Conservation (phyloP, 2,113 vertebrate species). For the Cephalopholis sonnerati region DNA sequence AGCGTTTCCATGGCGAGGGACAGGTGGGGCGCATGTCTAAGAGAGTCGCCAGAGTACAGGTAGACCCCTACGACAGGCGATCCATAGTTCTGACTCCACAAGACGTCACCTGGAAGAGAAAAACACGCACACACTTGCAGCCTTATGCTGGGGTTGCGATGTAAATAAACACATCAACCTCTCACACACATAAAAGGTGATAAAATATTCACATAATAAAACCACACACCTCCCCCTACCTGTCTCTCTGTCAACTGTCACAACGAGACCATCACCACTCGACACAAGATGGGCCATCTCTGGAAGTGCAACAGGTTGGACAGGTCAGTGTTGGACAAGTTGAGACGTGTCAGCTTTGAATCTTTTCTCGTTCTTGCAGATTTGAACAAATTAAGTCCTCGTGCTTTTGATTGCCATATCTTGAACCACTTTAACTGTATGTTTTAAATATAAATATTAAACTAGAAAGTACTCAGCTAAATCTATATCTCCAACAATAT, state of each 20-base stretch:
- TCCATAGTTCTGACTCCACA: constrained; percentile 96
- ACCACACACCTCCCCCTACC: constrained; percentile 67
- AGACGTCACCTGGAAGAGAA: constrained; percentile 83
- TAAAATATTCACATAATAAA: not conserved
- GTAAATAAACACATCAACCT: not conserved
- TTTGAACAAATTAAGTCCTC: not conserved
- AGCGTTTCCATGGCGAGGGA: constrained; percentile 94
- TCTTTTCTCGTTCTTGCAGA: not conserved
- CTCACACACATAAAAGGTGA: not conserved
- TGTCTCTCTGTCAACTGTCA: constrained; percentile 92
- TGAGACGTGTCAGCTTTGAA: not conserved
- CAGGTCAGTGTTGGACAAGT: not conserved
- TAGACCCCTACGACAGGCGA: constrained; percentile 93
- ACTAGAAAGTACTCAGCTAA: not conserved
- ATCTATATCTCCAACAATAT: not conserved
- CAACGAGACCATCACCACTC: constrained; percentile 93
- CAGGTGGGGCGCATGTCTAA: constrained; percentile 91
- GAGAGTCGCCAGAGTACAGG: constrained; percentile 91
- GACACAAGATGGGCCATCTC: constrained; percentile 94
- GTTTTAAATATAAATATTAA: not conserved
- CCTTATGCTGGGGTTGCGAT: not conserved
- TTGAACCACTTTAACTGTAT: not conserved
- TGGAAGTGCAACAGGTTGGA: constrained; percentile 63
- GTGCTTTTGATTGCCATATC: not conserved
- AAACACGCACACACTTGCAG: not conserved